A percentile compares a stretch with the other conserved stretches of the same genome.
Evolutionary conservation across 2,113 vertebrate species (phyloP).

Genomic region (Hemiscyllium ocellatum): DNA sequence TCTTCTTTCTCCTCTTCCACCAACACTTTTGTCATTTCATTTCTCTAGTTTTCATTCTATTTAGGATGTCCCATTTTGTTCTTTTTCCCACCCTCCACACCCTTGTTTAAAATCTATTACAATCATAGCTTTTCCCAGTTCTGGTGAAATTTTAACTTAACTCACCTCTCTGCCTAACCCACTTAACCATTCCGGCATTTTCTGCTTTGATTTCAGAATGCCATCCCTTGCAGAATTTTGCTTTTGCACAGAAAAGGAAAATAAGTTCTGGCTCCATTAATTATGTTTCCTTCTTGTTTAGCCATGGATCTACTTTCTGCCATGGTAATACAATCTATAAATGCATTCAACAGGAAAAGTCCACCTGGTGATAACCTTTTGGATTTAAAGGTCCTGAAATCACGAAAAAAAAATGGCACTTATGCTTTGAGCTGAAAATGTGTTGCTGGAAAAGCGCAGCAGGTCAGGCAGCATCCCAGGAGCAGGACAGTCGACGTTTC

Average conservation of each 20-base stretch:
- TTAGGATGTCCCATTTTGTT: too few species aligned
- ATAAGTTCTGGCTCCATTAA: neutral
- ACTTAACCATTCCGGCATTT: neutral
- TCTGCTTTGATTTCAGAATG: neutral
- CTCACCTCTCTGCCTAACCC: neutral
- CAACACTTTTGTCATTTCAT: too few species aligned
- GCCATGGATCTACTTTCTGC: neutral
- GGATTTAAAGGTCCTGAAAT: neutral
- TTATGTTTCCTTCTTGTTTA: neutral
- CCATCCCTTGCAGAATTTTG: neutral
- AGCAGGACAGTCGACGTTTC: too few species aligned
- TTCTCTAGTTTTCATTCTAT: too few species aligned
- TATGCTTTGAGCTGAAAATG: neutral
- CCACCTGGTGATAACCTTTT: neutral
- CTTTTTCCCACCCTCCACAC: too few species aligned
- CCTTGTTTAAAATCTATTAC: too few species aligned
- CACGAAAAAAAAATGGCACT: neutral
- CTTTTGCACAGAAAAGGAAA: neutral
- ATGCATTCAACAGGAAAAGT: neutral
- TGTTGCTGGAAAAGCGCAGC: too few species aligned
- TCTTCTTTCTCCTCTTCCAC: too few species aligned
- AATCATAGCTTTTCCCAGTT: too few species aligned
- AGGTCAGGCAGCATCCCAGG: too few species aligned
- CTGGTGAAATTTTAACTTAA: neutral
- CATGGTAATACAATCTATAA: neutral